Evolutionary conservation across 2,113 vertebrate genomes (phyloP).

Genomic region (Alouatta palliata): DNA sequence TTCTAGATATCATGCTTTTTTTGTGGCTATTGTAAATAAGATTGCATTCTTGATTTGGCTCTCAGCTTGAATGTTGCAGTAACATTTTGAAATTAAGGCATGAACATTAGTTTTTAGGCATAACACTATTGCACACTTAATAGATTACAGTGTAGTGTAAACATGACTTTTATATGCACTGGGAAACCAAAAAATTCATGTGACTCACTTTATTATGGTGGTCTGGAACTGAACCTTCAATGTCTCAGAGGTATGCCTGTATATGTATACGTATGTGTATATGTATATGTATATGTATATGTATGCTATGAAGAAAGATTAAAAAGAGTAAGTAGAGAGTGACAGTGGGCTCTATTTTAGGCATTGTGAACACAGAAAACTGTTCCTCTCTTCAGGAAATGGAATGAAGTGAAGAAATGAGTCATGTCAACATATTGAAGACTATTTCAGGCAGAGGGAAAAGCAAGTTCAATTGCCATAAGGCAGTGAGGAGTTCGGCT

Average conservation of each 20-base stretch:
- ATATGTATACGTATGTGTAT: neutral
- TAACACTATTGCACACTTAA: neutral
- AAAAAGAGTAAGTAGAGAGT: neutral
- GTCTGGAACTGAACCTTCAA: neutral
- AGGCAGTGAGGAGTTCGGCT: neutral
- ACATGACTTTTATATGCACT: neutral
- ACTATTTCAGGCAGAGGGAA: neutral
- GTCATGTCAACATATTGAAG: neutral
- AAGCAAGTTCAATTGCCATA: neutral
- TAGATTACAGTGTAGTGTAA: neutral
- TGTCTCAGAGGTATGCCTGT: neutral
- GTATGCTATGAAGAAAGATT: neutral
- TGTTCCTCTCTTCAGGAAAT: neutral
- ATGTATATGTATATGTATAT: neutral
- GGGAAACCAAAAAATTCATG: neutral
- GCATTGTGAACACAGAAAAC: neutral
- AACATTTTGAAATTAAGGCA: neutral
- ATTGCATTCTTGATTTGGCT: too few relatives aligned
- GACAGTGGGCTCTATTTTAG: neutral
- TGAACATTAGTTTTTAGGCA: neutral
- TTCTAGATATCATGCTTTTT: too few relatives aligned
- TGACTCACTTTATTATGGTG: neutral
- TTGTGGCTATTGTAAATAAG: too few relatives aligned
- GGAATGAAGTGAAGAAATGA: neutral
- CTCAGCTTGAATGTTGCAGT: too few relatives aligned